Base-by-base conservation (phyloP, 2,888 invertebrate species). In the Calephelis perditalis region DNA sequence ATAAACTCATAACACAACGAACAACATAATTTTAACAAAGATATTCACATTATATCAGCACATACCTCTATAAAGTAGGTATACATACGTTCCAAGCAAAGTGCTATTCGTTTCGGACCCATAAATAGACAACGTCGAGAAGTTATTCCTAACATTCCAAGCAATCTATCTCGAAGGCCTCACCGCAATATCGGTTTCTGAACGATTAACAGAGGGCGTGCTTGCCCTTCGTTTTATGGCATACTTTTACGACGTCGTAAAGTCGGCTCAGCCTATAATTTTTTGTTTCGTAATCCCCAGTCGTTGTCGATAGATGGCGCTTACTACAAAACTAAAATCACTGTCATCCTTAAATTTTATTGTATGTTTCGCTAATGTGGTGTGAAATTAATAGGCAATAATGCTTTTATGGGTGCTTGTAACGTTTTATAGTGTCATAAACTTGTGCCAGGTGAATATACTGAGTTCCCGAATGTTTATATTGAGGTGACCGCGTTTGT, bases 301-400 rank as follows among this genome's bases (percentile, higher is more conserved):
- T 63, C 63, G 65, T 63, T 61, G 70, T 70, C 71, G 71, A 78
- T 80, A 90, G 89, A 88, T 87, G 87, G 86, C 87, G 87, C 81
- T 85, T 77, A 82, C 76, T 76, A 76, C 81, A 81, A 81, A 82
- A 81, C 79, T 81, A 70, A 76, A 82, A 87, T 88, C 86, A 83
- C 83, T 84, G 86, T 82, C 84, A 79, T 81, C 71, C 86, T 85
- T 77, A 86, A 88, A 83, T 90, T 90, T 90, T 89, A 89, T 89
- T 86, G 85, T 87, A 76, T 86, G 90, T 87, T 87, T 86, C 84
- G 89, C 90, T 89, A 90, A 90, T 90, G 86, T 83, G 86, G 87
- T 90, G 90, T 89, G 86, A 90, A 89, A 90, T 90, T 89, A 89
- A 90, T 90, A 89, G 90, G 87, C 84, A 84, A 86, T 90, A 89